Percentiles rank a stretch among this genome's conserved stretches.
Conservation (phyloP, 2,113 vertebrate species). For the Nesogale talazaci region DNA sequence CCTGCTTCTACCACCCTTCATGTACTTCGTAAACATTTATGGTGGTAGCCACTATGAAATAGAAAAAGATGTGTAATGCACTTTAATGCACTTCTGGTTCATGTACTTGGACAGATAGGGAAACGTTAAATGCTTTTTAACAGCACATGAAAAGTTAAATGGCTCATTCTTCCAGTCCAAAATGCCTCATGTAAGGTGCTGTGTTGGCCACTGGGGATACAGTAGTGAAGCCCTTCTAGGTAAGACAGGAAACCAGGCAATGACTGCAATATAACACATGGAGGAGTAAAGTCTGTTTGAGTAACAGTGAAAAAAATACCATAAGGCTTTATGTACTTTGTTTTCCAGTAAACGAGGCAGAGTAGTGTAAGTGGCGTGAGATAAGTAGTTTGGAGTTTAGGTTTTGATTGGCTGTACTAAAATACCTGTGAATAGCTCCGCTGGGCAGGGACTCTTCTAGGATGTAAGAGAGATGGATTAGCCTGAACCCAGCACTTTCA, state of each 20-base stretch:
- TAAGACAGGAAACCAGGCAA: background rate
- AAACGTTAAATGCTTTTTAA: too few relatives aligned
- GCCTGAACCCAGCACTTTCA: background rate
- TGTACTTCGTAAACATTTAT: background rate
- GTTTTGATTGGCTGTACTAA: background rate
- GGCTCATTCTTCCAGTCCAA: background rate
- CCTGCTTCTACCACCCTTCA: background rate
- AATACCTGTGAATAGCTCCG: background rate
- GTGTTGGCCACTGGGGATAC: background rate
- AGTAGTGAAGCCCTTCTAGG: background rate
- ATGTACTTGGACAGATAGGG: background rate
- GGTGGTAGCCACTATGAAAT: background rate
- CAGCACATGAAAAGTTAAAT: too few relatives aligned
- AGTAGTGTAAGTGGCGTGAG: background rate
- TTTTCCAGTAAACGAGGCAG: background rate
- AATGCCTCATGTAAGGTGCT: background rate
- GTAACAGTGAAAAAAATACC: background rate
- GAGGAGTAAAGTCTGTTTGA: background rate
- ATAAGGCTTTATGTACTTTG: accelerated
- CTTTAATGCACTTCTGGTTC: background rate
- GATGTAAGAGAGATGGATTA: background rate
- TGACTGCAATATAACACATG: background rate
- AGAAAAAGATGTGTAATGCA: background rate
- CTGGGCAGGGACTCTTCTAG: background rate
- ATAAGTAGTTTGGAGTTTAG: background rate